Conservation (phyloP, 2,113 vertebrate species). For the Myotis brandtii region DNA sequence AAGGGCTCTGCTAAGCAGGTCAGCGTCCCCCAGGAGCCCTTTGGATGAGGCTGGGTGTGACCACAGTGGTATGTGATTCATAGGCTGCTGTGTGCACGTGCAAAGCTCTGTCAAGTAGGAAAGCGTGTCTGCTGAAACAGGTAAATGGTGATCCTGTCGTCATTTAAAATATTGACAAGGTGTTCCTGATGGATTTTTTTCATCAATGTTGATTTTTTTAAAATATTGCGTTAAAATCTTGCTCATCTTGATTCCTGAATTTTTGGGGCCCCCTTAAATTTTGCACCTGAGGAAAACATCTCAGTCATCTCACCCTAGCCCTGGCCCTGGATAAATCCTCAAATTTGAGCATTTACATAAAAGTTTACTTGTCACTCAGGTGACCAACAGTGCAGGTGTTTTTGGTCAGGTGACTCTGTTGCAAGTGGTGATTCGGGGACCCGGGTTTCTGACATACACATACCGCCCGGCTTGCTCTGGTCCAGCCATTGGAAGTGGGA, state of each 20-base stretch:
- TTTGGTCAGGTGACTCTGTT: not conserved
- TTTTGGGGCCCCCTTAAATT: not conserved
- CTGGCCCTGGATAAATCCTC: not conserved
- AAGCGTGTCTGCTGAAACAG: not conserved
- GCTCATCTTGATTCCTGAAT: not conserved
- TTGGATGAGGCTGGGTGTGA: too few species aligned
- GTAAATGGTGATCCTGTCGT: not conserved
- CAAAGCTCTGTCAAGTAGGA: not conserved
- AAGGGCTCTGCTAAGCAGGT: not conserved
- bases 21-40: not conserved
- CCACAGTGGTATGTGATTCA: not conserved
- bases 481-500: too few species aligned
- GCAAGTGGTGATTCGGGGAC: not conserved
- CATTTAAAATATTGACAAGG: not conserved
- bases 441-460: not conserved
- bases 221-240: not conserved
- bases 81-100: not conserved
- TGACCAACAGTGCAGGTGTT: not conserved
- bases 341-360: not conserved
- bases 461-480: too few species aligned
- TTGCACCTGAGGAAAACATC: not conserved
- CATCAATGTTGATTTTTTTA: not conserved
- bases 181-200: not conserved
- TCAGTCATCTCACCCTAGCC: not conserved
- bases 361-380: not conserved